A percentile compares a stretch with the other conserved stretches of the same genome.
Evolutionary conservation across 2,113 vertebrate genomes (phyloP).

Genomic region (Copsychus sechellarum): DNA sequence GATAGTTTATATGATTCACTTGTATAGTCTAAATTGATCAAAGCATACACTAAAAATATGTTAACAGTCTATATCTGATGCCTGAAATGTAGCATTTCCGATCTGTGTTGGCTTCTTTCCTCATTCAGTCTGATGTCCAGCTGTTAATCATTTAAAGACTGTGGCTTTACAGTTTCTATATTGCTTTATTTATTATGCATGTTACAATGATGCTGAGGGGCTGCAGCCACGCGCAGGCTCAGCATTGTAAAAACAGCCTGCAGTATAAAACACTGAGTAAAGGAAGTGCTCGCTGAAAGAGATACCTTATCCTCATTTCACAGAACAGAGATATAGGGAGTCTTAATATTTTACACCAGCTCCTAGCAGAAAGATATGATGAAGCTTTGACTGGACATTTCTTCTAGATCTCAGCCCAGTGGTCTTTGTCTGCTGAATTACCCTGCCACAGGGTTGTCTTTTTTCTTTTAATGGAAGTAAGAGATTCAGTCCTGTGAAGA

Average conservation of each 20-base stretch:
- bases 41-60: background rate
- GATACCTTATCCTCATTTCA: background rate
- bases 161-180: slow-evolving; percentile 3
- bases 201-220: background rate
- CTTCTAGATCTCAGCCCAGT: background rate
- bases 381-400: background rate
- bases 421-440: background rate
- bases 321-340: background rate
- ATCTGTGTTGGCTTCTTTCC: background rate
- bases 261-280: background rate
- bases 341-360: background rate
- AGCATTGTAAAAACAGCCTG: background rate
- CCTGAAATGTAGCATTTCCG: background rate
- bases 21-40: slow-evolving; percentile 10
- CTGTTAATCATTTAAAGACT: background rate
- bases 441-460: background rate
- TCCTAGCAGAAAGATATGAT: background rate
- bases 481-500: background rate
- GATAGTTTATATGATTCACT: slow-evolving; percentile 15
- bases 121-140: slow-evolving; percentile 1
- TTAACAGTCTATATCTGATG: background rate
- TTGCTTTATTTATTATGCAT: slow-evolving; percentile 8
- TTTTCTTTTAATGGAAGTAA: background rate
- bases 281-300: background rate
- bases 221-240: background rate